Base-by-base conservation (phyloP, 2,797 vertebrate genomes). In the Eospalax fontanierii region DNA sequence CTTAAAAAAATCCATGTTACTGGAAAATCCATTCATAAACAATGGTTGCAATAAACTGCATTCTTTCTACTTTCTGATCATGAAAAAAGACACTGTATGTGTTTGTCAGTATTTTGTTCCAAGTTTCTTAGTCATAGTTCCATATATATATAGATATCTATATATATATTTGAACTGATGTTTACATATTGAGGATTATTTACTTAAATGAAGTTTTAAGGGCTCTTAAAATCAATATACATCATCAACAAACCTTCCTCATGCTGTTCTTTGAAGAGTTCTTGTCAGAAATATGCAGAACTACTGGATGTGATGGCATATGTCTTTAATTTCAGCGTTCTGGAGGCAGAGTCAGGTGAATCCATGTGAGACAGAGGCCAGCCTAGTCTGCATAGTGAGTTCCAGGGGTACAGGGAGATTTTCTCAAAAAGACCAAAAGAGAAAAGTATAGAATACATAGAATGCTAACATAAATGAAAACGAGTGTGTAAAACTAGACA, bases 121-220 rank as follows among this genome's bases (percentile, higher is more conserved):
- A 84, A 81, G n/a, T 59, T 70, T 92, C 33, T 92, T 85, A 18
- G 73, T 66, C 16, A 95, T 50, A 76, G 12, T 35, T 78, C 38
- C 6, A 54, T 54, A 54, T 54, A 54, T 54, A 14, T 54, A 54
- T 54, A 9, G 9, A 54, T 54, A 14, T 9, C 9, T 54, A 14
- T 54, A 14, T 54, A 14, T 87, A 93, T 61, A 75, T 46, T 81
- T 87, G 18, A 54, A 35, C 10, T 74, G 7, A 87, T 57, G 70
- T 50, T 93, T 80, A 74, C 14, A 33, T 89, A 30, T 26, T 93
- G 38, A 95, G 81, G 76, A 35, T 71, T 78, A n/a, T 71, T 95
- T 97, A 71, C 80, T 89, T 18, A 68, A 86, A 6, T 28, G 26
- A 93, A 57, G 18, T 88, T 86, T 88, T 28, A 22, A 30, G 50